Conservation (phyloP, 2,797 vertebrate genomes). For the Aeoliscus strigatus region DNA sequence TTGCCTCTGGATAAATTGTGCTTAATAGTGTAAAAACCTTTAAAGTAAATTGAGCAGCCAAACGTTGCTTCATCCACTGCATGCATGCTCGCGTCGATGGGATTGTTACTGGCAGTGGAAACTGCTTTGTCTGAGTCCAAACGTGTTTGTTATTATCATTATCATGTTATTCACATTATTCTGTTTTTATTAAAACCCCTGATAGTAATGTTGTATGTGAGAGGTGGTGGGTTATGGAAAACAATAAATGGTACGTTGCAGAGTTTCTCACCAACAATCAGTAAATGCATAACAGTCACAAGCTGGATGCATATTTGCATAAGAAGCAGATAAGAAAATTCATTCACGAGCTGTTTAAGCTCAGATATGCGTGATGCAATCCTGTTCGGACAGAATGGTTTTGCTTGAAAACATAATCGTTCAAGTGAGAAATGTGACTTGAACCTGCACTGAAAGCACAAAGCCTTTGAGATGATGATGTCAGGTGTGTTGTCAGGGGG, state of each 20-base stretch:
- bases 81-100: constrained; percentile 42
- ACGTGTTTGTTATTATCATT: constrained; percentile 31
- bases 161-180: constrained; percentile 18
- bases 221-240: constrained; percentile 22
- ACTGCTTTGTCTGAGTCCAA: constrained; percentile 32
- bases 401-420: constrained; percentile 10
- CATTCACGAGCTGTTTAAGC: constrained; percentile 34
- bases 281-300: constrained; percentile 48
- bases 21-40: constrained; percentile 64
- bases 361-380: constrained; percentile 23
- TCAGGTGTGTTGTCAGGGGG: not conserved
- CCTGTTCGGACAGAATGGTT: constrained; percentile 14
- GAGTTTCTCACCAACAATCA: constrained; percentile 32
- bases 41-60: constrained; percentile 64
- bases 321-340: constrained; percentile 29
- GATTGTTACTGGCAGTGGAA: constrained; percentile 37
- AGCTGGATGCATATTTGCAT: constrained; percentile 48
- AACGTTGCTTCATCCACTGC: constrained; percentile 53
- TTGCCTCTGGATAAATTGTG: constrained; percentile 55
- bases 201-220: constrained; percentile 26
- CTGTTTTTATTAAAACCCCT: constrained; percentile 33
- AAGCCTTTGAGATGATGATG: constrained; percentile 4
- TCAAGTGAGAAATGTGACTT: constrained; percentile 19
- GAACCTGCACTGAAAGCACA: not conserved
- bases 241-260: constrained; percentile 25